phyloP scores from a whole-genome alignment of 2,888 invertebrate genomes.

The Galeruca laticollis region DNA sequence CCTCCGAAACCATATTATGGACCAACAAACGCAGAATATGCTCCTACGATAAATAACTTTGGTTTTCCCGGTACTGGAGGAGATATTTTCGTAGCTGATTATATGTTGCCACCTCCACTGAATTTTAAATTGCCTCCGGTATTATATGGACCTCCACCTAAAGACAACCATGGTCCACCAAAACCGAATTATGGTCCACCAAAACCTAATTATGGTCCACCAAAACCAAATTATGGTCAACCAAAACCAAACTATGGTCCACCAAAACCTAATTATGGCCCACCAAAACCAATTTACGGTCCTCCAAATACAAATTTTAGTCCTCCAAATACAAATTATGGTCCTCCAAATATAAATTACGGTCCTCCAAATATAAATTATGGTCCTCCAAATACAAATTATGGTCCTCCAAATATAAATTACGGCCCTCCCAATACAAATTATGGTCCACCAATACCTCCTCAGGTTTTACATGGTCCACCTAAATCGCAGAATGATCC shows the following conservation, averaged over 20 bases:
- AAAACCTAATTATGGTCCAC: conserved; percentile 40
- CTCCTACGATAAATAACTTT: conserved; percentile 53
- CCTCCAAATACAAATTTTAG: conserved; percentile 46
- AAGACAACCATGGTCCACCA: conserved; percentile 31
- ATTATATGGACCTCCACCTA: conserved; percentile 29
- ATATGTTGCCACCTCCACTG: conserved; percentile 42
- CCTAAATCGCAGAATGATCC: background rate
- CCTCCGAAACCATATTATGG: conserved; percentile 52
- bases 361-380: conserved; percentile 36
- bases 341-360: conserved; percentile 39
- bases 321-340: conserved; percentile 48
- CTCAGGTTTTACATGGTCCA: background rate
- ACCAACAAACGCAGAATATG: conserved; percentile 48
- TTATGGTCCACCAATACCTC: conserved; percentile 44
- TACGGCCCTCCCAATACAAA: conserved; percentile 40
- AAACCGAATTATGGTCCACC: conserved; percentile 49
- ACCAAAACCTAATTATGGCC: conserved; percentile 33
- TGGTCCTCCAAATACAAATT: conserved; percentile 42
- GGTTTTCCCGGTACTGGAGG: conserved; percentile 47
- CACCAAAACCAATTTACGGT: conserved; percentile 34
- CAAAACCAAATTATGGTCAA: conserved; percentile 35
- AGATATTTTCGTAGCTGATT: conserved; percentile 35
- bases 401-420: conserved; percentile 36
- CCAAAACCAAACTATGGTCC: conserved; percentile 45
- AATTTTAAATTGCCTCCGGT: conserved; percentile 37